Base-by-base conservation (phyloP, 2,113 vertebrate genomes). In the Menidia beryllina region DNA sequence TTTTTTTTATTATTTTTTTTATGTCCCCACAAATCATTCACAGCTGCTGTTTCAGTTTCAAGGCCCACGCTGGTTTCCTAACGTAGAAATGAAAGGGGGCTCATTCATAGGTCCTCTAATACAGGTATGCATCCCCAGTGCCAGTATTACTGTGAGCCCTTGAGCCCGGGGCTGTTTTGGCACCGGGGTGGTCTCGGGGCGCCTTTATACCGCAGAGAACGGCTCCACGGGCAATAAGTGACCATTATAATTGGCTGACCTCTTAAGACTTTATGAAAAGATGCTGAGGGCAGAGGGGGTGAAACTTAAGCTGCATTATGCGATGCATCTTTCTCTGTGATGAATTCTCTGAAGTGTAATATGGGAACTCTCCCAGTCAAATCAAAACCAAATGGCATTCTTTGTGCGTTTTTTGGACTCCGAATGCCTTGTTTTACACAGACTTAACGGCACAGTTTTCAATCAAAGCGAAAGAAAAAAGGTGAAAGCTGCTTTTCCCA, bases 371-470 rank as follows among this genome's bases (percentile, higher is more conserved):
- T 79, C 56, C 74, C 87, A 73, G 84, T 90, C 64, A 94, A 95
- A 96, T 95, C 60, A 92, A 92, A 95, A 95, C 74, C 93, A 95
- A 95, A 95, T 95, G 91, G 93, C 91, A 91, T 88, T 87, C 89
- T 84, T 81, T 75, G 86, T 85, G 86, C 85, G 57, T 90, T 89
- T 77, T 85, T 70, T 58, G 83, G 65, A 15, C 49, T 54, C 15
- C 10, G 54, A 64, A 61, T 51, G 55, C 49, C 24, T 1, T 80
- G 58, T 93, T 92, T 80, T 89, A n/a, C 91, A 84, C 76, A 94
- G 79, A 59, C 89, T 87, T 39, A 77, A 75, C 92, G 85, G 90
- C 92, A 87, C 79, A 50, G 15, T 25, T 4, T 59, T 75, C 45
- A 52, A 77, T 45, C 41, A 45, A 72, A 68, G 7, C 41, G 0